These are phyloP conservation scores for Gorsachius goisagi DNA, from an alignment of 2,113 vertebrate genomes.

Conservation along the genomic window DNA sequence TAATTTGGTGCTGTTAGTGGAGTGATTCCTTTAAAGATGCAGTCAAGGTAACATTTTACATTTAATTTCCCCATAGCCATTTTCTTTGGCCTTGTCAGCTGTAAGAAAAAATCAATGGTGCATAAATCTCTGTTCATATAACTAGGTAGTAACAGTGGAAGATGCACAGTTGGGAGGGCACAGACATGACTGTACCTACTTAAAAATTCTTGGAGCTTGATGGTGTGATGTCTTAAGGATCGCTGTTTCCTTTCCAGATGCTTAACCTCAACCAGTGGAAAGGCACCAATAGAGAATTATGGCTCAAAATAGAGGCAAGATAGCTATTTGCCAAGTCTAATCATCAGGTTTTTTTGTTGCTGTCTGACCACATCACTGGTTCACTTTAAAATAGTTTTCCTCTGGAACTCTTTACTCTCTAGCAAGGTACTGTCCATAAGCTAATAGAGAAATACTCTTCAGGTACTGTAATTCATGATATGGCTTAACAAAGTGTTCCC, in stretches of 20 bases:
- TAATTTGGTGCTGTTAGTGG: conserved; percentile 21
- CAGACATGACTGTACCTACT: neutral
- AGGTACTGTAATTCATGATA: neutral
- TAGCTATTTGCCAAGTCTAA: neutral
- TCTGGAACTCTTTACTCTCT: neutral
- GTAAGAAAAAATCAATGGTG: neutral
- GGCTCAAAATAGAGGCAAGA: neutral
- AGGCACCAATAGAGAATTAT: neutral
- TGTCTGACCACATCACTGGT: neutral
- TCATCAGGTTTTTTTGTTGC: fast-evolving
- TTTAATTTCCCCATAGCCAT: neutral
- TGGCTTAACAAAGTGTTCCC: conserved; percentile 43
- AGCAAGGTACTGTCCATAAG: neutral
- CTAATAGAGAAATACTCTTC: neutral
- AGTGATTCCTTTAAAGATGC: conserved; percentile 16
- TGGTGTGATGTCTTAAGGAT: neutral
- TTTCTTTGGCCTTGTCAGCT: conserved; percentile 18
- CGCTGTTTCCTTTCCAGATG: neutral
- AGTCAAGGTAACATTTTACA: conserved; percentile 34
- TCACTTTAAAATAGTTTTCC: neutral
- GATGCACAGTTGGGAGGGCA: neutral
- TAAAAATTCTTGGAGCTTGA: neutral
- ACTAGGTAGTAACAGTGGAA: neutral
- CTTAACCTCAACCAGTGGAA: neutral
- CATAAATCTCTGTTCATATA: conserved; percentile 9